Base-by-base conservation (phyloP, 2,888 invertebrate species). In the Caenorhabditis sp. region DNA sequence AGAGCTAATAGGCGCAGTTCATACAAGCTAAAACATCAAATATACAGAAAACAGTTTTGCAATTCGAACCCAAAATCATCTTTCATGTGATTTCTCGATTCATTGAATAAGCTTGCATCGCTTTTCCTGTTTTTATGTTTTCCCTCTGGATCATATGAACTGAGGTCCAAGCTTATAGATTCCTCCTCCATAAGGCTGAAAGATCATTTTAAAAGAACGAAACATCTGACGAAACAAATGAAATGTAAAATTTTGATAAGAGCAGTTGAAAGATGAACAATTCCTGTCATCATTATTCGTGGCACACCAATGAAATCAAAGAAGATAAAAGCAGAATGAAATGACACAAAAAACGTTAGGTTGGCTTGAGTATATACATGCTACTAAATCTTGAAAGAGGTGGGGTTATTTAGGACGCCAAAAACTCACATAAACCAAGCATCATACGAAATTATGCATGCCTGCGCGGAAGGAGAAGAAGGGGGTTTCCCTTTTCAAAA, bases 1-100 rank as follows among this genome's bases (percentile, higher is more conserved):
- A 88, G 53, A 8, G 86, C 13, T 22, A 89, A 82, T 37, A 90
- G 85, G 18, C 67, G 62, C 1, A 74, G 51, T 69, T 87, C 85
- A 60, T 87, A 87, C n/a, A 51, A 24, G 5, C 87, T 85, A 47
- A 64, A 85, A 56, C 47, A 18, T 2, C 4, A 51, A 13, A 24
- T 22, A 24, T 24, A n/a, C n/a, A 13, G 26, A 9, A 13, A 53
- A 28, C 40, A 40, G 40, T 11, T 8, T 2, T 11, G 13, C n/a
- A n/a, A n/a, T n/a, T n/a, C 56, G 6, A 18, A 83, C 83, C 80
- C 78, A 55, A 78, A 83, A 50, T 83, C 83, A 5, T 83, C 71
- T 8, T 11, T 26, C 5, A 83, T 6, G 9, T 28, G 53, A 4
- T 22, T 83, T 35, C 80, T 50, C 11, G 44, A 3, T 0, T 26